Conservation (phyloP, 2,888 invertebrate genomes). For the Xanthostigma xanthostigma region DNA sequence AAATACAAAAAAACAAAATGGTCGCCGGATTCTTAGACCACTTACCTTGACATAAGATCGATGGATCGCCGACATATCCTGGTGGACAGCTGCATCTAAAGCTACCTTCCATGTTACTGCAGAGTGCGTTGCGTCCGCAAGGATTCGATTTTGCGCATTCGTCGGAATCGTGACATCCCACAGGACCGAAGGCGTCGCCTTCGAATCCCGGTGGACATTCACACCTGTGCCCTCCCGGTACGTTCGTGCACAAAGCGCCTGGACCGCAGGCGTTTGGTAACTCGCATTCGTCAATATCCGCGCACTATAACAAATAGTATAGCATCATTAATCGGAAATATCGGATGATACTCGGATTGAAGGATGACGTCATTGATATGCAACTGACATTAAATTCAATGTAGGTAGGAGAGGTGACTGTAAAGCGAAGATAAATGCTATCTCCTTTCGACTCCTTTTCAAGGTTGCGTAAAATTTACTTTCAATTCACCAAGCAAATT, state of each 20-base stretch:
- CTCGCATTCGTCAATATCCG: constrained; percentile 73
- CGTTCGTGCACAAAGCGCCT: constrained; percentile 65
- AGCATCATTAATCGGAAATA: neutral
- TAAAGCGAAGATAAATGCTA: no score
- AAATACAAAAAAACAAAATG: no score
- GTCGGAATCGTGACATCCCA: constrained; percentile 58
- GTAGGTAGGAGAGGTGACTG: no score
- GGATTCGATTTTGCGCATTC: constrained; percentile 53
- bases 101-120: constrained; percentile 63
- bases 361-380: no score
- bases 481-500: no score
- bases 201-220: constrained; percentile 70
- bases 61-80: constrained; percentile 69
- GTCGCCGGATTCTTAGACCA: neutral
- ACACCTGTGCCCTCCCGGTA: constrained; percentile 68
- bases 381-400: no score
- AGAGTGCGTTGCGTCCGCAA: constrained; percentile 67
- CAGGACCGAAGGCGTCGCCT: constrained; percentile 54
- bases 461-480: no score
- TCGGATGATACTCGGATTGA: no score
- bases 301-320: constrained; percentile 40
- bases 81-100: constrained; percentile 71
- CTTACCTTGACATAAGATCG: constrained; percentile 59
- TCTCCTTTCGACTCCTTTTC: no score
- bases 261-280: constrained; percentile 57